Percentiles rank a stretch among this genome's conserved stretches.
Conservation (phyloP, 2,797 vertebrate species). For the Liparis tanakae region DNA sequence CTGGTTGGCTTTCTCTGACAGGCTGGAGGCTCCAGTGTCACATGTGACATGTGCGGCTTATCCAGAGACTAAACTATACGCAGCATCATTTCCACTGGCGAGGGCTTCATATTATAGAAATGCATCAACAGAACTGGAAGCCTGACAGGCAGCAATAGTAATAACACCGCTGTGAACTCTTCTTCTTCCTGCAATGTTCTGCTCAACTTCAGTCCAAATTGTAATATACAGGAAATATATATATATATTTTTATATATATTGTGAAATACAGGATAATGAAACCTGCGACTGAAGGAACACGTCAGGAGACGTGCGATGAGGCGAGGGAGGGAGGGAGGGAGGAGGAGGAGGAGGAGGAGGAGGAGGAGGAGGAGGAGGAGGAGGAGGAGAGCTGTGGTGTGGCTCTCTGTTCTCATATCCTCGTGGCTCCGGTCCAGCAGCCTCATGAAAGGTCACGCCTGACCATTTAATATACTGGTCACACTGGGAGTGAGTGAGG, state of each 20-base stretch:
- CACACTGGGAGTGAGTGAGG: conserved; percentile 27
- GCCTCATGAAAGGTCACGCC: conserved; percentile 55
- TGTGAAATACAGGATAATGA: background rate
- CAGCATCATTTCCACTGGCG: background rate
- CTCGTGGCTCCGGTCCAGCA: conserved; percentile 39
- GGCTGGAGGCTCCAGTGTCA: background rate
- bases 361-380: conserved; percentile 6
- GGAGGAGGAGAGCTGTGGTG: conserved; percentile 10
- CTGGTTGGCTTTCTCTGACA: background rate
- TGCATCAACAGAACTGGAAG: too few relatives aligned
- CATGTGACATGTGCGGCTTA: background rate
- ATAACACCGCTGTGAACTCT: too few relatives aligned
- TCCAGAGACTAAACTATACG: background rate
- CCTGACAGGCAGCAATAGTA: too few relatives aligned
- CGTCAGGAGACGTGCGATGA: background rate
- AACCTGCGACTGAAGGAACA: background rate
- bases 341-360: conserved; percentile 12
- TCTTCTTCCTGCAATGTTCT: too few relatives aligned
- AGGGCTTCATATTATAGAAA: background rate
- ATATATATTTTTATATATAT: too few relatives aligned
- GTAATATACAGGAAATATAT: too few relatives aligned
- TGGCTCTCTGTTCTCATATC: conserved; percentile 29
- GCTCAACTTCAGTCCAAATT: background rate
- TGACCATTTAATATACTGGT: conserved; percentile 45
- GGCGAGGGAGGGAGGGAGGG: too few relatives aligned